Percentiles rank a stretch among this genome's conserved stretches.
Conservation (phyloP, 2,797 vertebrate genomes). For the Momotus momota region DNA sequence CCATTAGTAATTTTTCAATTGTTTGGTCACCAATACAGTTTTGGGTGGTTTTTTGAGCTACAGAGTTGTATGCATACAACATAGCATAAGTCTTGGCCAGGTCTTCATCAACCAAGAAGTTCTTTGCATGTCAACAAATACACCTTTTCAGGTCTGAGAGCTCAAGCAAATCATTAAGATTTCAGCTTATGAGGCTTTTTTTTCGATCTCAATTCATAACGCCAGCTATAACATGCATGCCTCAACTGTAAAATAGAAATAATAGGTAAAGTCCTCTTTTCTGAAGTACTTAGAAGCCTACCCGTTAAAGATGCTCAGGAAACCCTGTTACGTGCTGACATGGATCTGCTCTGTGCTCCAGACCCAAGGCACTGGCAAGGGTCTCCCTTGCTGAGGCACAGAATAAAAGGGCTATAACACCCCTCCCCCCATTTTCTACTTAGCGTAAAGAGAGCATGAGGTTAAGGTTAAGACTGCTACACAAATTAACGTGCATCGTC, state of each 20-base stretch:
- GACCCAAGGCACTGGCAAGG: neutral
- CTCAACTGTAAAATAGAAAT: neutral
- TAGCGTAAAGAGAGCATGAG: neutral
- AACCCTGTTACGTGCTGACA: neutral
- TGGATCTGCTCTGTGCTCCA: neutral
- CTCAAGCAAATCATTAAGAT: neutral
- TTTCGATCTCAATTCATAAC: neutral
- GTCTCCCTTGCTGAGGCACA: neutral
- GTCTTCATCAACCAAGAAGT: neutral
- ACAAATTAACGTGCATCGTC: neutral
- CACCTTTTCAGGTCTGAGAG: neutral
- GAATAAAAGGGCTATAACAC: neutral
- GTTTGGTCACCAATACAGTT: neutral
- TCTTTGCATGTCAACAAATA: neutral
- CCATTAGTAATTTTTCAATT: neutral
- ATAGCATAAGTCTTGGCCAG: neutral
- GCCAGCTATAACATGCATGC: neutral
- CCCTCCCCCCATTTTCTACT: neutral
- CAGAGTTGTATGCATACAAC: neutral
- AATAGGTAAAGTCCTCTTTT: neutral
- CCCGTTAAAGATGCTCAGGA: neutral
- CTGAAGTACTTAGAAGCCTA: neutral
- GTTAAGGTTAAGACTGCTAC: neutral
- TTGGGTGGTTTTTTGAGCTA: fast-evolving
- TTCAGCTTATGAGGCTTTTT: neutral